Evolutionary conservation across 2,797 vertebrate species (phyloP).

Genomic region (Chelidonichthys spinosus): DNA sequence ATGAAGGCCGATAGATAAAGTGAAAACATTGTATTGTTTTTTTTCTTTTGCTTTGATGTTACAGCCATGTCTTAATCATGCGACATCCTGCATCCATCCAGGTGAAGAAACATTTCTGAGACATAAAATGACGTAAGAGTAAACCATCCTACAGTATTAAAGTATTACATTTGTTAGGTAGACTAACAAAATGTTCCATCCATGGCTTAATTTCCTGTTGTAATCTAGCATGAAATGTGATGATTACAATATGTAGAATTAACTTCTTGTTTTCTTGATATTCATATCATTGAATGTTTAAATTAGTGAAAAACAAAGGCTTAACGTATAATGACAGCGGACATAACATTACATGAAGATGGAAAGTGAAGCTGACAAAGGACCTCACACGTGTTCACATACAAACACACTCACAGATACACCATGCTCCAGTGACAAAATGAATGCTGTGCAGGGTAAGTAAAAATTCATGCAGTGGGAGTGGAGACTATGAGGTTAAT

Average conservation of each 20-base stretch:
- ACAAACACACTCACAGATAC: constrained; percentile 59
- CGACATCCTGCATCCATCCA: constrained; percentile 48
- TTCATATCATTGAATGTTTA: neutral
- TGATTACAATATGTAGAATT: constrained; percentile 16
- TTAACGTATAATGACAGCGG: constrained; percentile 51
- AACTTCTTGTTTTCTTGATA: neutral
- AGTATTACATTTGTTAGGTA: neutral
- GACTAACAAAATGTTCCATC: neutral
- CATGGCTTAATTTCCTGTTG: neutral
- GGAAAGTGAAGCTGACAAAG: constrained; percentile 44
- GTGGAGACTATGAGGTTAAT: constrained; percentile 19
- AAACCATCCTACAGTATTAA: constrained; percentile 8
- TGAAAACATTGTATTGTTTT: neutral
- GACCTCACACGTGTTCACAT: constrained; percentile 24
- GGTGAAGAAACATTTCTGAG: constrained; percentile 30
- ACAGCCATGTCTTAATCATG: constrained; percentile 16
- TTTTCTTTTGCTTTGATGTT: constrained; percentile 16
- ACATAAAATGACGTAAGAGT: constrained; percentile 11
- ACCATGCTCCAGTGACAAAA: constrained; percentile 70
- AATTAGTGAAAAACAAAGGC: constrained; percentile 23
- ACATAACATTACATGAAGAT: constrained; percentile 49
- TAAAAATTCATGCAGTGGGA: constrained; percentile 61
- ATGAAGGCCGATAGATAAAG: constrained; percentile 11
- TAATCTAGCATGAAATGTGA: constrained; percentile 11
- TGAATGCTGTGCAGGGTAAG: constrained; percentile 48